Evolutionary conservation across 2,797 vertebrate genomes (phyloP), one percentile per base, ranked within the genome.

Genomic region (Sebastolobus alascanus): DNA sequence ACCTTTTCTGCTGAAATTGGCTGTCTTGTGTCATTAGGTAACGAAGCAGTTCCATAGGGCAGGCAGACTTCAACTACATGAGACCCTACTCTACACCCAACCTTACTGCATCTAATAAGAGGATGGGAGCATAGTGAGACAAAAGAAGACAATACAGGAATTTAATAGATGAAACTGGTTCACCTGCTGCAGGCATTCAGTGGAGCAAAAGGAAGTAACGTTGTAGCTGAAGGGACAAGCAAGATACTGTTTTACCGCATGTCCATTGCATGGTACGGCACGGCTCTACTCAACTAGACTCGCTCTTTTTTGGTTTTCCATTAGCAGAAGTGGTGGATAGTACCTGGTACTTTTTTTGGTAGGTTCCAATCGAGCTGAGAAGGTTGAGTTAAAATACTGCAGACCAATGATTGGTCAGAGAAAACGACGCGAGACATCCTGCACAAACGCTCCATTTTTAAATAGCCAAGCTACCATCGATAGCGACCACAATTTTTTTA

Each of bases 1-100:
- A 87, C 86, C 78, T 89, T 86, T 86, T 77, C 58, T 31, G 59
- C 61, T 69, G 43, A 84, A 88, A 75, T 55, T 63, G 56, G 58
- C 64, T 76, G 33, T 73, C 67, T 68, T 65, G 37, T 46, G 18
- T 80, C n/a, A 84, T 86, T 89, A 82, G 50, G 22, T 68, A 75
- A 84, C 80, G 64, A 80, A 63, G 58, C 64, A 33, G 43, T 59
- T 68, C 61, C 35, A 75, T 10, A 20, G 59, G 31, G 33, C 20
- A 66, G 14, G 8, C 29, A 67, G 68, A 73, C 73, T 71, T 65
- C 25, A 63, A 40, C 29, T 43, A 59, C 22, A 60, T 11, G 6
- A 50, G 7, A 60, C n/a, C n/a, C 8, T 4, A 18, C 18, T 50
- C 33, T 27, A 38, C 13, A 40, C 6, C 3, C 7, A 0, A 80